Evolutionary conservation across 2,888 invertebrate genomes (phyloP), one percentile per base, ranked within the genome.

Genomic region (Digitonthophagus gazella): DNA sequence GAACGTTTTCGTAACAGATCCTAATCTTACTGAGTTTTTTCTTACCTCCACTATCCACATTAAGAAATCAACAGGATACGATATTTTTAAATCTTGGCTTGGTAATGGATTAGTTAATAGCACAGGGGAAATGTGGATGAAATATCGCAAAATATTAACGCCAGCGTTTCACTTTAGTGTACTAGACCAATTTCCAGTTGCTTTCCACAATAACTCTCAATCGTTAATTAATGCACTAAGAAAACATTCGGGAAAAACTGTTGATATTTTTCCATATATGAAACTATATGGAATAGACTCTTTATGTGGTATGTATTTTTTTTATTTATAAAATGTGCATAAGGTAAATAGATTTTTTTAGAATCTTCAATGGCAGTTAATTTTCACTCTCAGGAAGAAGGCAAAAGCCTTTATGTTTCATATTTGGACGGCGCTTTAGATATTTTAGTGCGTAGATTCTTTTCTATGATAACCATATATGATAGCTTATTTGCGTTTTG

Each of bases 111-210:
- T 69, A 63, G 61, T 54, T 19, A 69, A 58, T 54, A 69, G 66
- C 16, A 44, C 58, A 6, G 63, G 68, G 64, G 75, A 79, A 57
- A 80, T 81, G 74, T 85, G 85, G 85, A 76, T 79, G 19, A 78
- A 79, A 1, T 81, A 83, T 68, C 76, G 85, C 66, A 84, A 83
- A 77, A 76, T 84, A 64, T 82, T 85, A 18, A 84, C 82, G 0
- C 83, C 84, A 2, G 80, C 84, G 1, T 85, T 85, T 75, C 84
- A 84, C 72, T 80, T 82, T 72, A 80, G 81, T 69, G 79, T 84
- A 14, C 74, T 85, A 15, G 82, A 83, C 63, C 80, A 82, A 11
- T 85, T 83, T 73, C 73, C 80, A 2, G 77, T 78, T 1, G 76
- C 80, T 3, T 82, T 84, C 75, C 76, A 79, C 18, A 76, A 80